Evolutionary conservation across 2,797 vertebrate species (phyloP).

Genomic region (Hydrophis major): DNA sequence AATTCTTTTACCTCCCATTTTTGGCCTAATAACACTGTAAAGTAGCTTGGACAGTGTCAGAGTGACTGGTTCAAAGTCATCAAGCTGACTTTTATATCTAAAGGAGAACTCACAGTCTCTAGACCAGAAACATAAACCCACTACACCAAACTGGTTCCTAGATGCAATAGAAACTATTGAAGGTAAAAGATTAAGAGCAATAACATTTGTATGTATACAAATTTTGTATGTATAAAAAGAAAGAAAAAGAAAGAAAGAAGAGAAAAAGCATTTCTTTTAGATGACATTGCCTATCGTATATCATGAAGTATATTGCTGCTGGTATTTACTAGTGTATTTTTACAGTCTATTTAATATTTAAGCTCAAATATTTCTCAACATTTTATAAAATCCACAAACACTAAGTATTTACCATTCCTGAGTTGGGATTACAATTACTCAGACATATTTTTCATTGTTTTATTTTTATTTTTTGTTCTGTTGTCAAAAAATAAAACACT

Average conservation of each 20-base stretch:
- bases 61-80: not conserved
- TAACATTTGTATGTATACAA: not conserved
- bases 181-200: not conserved
- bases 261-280: not conserved
- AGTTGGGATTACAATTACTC: not conserved
- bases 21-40: not conserved
- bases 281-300: not conserved
- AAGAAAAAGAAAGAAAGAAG: not conserved
- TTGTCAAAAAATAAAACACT: not conserved
- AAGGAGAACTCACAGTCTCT: not conserved
- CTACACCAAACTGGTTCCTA: not conserved
- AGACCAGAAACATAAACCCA: not conserved
- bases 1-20: not conserved
- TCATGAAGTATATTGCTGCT: not conserved
- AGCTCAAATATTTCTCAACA: not conserved
- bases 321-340: not conserved
- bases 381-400: not conserved
- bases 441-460: constrained; percentile 4
- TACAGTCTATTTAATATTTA: not conserved
- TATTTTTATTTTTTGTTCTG: not conserved
- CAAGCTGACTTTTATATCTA: not conserved
- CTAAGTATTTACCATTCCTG: not conserved
- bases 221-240: not conserved
- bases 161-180: not conserved
- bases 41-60: not conserved